A percentile compares a stretch with the other conserved stretches of the same genome.
phyloP scores from a whole-genome alignment of 1,140 invertebrate species.

The Babylonia areolata region DNA sequence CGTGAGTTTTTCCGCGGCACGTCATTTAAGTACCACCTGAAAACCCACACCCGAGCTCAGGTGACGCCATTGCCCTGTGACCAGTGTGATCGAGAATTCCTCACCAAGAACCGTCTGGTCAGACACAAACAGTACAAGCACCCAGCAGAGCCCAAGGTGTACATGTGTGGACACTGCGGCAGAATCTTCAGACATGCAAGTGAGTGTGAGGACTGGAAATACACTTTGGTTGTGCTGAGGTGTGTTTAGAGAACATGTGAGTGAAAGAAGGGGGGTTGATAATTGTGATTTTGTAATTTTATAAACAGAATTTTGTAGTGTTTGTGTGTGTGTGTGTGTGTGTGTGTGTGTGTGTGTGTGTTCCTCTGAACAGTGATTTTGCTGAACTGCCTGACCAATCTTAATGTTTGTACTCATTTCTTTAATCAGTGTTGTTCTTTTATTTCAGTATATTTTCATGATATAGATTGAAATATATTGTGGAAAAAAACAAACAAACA shows the following conservation, averaged over 20 bases:
- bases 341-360: too few species aligned
- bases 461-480: too few species aligned
- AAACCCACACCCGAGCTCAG: conserved; percentile 54
- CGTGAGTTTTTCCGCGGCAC: conserved; percentile 53
- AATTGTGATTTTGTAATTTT: background rate
- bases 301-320: too few species aligned
- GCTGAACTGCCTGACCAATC: too few species aligned
- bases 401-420: too few species aligned
- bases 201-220: conserved; percentile 45
- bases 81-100: conserved; percentile 53
- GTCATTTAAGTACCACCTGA: conserved; percentile 60
- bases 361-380: too few species aligned
- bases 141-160: conserved; percentile 49
- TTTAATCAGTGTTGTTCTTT: too few species aligned
- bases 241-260: background rate
- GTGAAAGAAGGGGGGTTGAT: background rate
- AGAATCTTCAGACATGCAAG: conserved; percentile 58
- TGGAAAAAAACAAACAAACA: too few species aligned
- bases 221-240: background rate
- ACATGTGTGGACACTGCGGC: conserved; percentile 56
- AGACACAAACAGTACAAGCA: conserved; percentile 61
- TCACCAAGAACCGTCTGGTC: conserved; percentile 52
- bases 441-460: too few species aligned
- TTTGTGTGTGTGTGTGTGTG: too few species aligned
- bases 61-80: conserved; percentile 53